Base-by-base conservation (phyloP, 2,888 invertebrate genomes). In the Lycia hirtaria region DNA sequence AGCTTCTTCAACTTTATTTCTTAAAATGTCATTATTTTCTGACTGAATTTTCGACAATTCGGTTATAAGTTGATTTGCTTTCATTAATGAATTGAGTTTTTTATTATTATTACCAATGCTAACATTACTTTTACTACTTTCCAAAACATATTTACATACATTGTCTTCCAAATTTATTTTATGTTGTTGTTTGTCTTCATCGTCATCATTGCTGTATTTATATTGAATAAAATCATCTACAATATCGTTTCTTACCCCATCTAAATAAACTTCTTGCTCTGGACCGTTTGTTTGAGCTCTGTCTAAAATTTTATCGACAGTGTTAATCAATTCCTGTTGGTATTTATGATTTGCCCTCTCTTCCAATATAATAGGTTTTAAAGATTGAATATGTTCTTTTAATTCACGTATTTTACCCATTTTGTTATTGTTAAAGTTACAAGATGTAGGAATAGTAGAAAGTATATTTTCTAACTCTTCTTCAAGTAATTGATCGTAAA, bases 1-100 rank as follows among this genome's bases (percentile, higher is more conserved):
- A 22, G 87, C 78, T 69, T 81, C 80, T 59, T 85, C 76, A 1
- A 78, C 77, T 68, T 83, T 80, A 19, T 80, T 71, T 56, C 69
- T 68, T 15, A 87, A 60, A 9, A 67, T 60, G 24, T 76, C 69
- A 22, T 77, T 65, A 20, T 64, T 62, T 14, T 85, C 81, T 37
- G 75, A 28, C 0, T 80, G 77, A 2, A 87, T 76, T 58, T 73
- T 74, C 38, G 73, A 64, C 33, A 88, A 65, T 37, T 85, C 83
- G 62, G 79, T 77, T n/a, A 87, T 38, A n/a, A 87, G 59, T 50
- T 79, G 72, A 64, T 87, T 85, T 49, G 72, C 64, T 63, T 59
- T 69, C 12, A 80, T 65, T 44, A 83, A 63, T 3, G 75, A 60
- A 64, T 81, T 69, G 3, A 41, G 32, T 15, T 38, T n/a, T 5